Conservation (phyloP, 2,797 vertebrate genomes). For the Neostethus bicornis region DNA sequence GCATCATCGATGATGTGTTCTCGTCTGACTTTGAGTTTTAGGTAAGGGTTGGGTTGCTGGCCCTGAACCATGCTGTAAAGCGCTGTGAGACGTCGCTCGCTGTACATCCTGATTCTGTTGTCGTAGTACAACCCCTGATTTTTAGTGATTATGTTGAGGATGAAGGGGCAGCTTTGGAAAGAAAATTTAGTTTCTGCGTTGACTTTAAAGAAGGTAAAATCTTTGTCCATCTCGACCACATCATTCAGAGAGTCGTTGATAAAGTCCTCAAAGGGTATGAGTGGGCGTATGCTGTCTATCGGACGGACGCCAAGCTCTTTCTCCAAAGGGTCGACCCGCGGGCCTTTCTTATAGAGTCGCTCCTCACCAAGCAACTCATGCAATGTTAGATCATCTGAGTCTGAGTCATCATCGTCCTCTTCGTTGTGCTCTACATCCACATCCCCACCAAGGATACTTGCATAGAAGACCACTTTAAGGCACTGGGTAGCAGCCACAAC, state of each 20-base stretch:
- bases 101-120: constrained; percentile 99
- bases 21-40: constrained; percentile 94
- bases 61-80: constrained; percentile 99
- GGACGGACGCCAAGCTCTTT: constrained; percentile 91
- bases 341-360: constrained; percentile 92
- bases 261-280: constrained; percentile 96
- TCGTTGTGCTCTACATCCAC: constrained; percentile 91
- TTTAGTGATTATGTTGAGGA: constrained; percentile 95
- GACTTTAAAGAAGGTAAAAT: constrained; percentile 99
- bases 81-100: constrained; percentile 95
- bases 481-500: constrained; percentile 96
- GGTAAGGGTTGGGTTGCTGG: constrained; percentile 93
- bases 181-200: constrained; percentile 98
- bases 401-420: constrained; percentile 91
- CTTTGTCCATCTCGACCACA: constrained; percentile 99
- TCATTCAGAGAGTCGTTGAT: constrained; percentile 97
- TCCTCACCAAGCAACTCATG: constrained; percentile 97
- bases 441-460: constrained; percentile 91
- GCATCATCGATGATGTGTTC: constrained; percentile 99
- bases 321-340: constrained; percentile 91
- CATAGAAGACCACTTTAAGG: constrained; percentile 97
- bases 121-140: constrained; percentile 97
- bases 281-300: constrained; percentile 89
- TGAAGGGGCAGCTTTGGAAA: constrained; percentile 98
- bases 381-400: constrained; percentile 92